Conservation (phyloP, 1,140 invertebrate species). For the Ceratoteleas bidentatus region DNA sequence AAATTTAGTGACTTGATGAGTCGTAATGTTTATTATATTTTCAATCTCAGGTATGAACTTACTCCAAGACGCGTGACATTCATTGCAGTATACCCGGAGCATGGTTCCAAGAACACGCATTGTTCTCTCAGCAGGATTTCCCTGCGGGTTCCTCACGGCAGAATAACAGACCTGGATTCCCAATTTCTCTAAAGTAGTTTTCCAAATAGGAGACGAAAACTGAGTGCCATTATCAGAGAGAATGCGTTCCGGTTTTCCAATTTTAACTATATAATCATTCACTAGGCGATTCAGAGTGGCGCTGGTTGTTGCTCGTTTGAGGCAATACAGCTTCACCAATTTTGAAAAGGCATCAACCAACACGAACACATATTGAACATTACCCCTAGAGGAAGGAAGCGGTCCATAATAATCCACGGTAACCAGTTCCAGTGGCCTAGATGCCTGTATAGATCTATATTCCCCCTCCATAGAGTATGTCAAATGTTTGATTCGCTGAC, state of each 20-base stretch:
- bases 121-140: conserved; percentile 67
- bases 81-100: conserved; percentile 1
- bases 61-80: conserved; percentile 8
- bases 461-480: background rate
- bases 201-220: conserved; percentile 43
- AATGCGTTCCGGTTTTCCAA: conserved; percentile 28
- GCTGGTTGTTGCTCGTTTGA: conserved; percentile 62
- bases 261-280: conserved; percentile 39
- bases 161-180: conserved; percentile 11
- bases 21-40: conserved; percentile 20
- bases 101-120: too few species aligned
- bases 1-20: conserved; percentile 1
- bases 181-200: conserved; percentile 15
- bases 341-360: conserved; percentile 70
- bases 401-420: conserved; percentile 70
- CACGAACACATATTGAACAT: conserved; percentile 70
- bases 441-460: background rate
- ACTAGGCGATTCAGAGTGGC: conserved; percentile 37
- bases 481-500: conserved; percentile 14
- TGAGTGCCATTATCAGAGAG: conserved; percentile 59
- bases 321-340: conserved; percentile 63
- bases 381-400: conserved; percentile 53
- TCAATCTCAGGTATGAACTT: conserved; percentile 16
- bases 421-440: conserved; percentile 48
- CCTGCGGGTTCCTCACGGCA: conserved; percentile 59